These are phyloP conservation scores for Palloptera scutellata DNA, from an alignment of 2,888 invertebrate species.

Conservation along the genomic window DNA sequence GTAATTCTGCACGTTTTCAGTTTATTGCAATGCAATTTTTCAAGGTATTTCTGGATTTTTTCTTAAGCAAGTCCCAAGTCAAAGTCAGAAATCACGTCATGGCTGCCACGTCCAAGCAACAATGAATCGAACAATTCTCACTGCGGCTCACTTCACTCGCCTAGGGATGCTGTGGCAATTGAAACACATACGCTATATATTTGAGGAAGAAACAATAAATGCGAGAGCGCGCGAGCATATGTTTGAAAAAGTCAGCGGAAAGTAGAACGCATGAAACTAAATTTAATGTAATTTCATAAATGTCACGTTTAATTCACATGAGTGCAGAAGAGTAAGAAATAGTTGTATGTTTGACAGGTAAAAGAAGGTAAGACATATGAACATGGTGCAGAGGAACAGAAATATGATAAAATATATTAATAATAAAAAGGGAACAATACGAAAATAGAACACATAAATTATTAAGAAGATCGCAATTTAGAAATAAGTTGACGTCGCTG, in stretches of 20 bases:
- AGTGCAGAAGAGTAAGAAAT: slow-evolving; percentile 25
- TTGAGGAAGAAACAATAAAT: not conserved
- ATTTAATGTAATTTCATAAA: slow-evolving; percentile 8
- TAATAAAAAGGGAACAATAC: not conserved
- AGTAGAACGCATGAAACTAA: not conserved
- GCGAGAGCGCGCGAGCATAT: not conserved
- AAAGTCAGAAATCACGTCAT: slow-evolving; percentile 64
- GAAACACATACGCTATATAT: slow-evolving; percentile 14
- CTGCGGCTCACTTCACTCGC: slow-evolving; percentile 41
- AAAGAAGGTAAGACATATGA: slow-evolving; percentile 15
- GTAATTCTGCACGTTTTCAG: slow-evolving; percentile 41
- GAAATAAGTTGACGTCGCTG: not conserved
- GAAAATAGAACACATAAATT: not conserved
- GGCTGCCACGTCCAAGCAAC: slow-evolving; percentile 65
- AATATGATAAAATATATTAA: no score
- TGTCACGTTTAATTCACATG: not conserved
- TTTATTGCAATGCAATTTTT: slow-evolving; percentile 50
- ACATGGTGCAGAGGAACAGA: slow-evolving; percentile 10
- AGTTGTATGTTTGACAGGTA: not conserved
- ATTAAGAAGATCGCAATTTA: not conserved
- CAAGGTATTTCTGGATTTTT: slow-evolving; percentile 48
- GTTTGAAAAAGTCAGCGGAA: not conserved
- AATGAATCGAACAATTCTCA: slow-evolving; percentile 61
- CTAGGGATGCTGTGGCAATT: slow-evolving; percentile 22
- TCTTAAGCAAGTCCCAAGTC: slow-evolving; percentile 46